phyloP scores from a whole-genome alignment of 2,888 invertebrate genomes.

The Sphaerophoria rueppellii region DNA sequence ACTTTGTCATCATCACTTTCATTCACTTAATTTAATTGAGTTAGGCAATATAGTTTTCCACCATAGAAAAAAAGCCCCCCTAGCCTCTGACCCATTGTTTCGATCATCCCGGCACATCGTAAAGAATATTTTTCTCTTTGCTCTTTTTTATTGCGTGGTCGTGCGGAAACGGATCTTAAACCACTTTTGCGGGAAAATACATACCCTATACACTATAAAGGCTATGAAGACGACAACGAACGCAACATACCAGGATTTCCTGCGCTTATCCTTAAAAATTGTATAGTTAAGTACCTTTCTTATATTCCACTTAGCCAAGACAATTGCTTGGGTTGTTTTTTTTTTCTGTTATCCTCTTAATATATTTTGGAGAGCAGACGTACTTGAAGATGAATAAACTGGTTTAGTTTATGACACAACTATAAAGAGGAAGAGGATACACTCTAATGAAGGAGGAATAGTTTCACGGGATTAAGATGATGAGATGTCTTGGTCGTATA shows the following conservation, averaged over 20 bases:
- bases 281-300: slow-evolving; percentile 47
- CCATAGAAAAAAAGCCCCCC: not conserved
- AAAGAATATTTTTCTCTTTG: slow-evolving; percentile 36
- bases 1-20: slow-evolving; percentile 43
- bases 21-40: slow-evolving; percentile 64
- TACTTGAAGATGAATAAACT: not conserved
- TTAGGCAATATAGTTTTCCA: slow-evolving; percentile 47
- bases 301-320: slow-evolving; percentile 42
- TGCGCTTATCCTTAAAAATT: slow-evolving; percentile 25
- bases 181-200: slow-evolving; percentile 7
- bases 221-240: not conserved
- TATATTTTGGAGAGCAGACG: too few species aligned
- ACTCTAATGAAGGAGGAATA: slow-evolving; percentile 15
- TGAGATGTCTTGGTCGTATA: slow-evolving; percentile 34
- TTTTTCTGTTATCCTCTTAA: not conserved
- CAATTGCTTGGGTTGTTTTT: slow-evolving; percentile 20
- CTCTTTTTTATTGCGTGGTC: slow-evolving; percentile 39
- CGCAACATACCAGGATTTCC: slow-evolving; percentile 6
- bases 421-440: not conserved
- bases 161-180: slow-evolving; percentile 25
- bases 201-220: not conserved
- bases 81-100: not conserved
- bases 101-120: slow-evolving; percentile 31
- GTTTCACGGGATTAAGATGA: slow-evolving; percentile 51
- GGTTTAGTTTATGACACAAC: slow-evolving; percentile 1